Evolutionary conservation across 2,797 vertebrate species (phyloP).

Genomic region (Epinephelus awoara): DNA sequence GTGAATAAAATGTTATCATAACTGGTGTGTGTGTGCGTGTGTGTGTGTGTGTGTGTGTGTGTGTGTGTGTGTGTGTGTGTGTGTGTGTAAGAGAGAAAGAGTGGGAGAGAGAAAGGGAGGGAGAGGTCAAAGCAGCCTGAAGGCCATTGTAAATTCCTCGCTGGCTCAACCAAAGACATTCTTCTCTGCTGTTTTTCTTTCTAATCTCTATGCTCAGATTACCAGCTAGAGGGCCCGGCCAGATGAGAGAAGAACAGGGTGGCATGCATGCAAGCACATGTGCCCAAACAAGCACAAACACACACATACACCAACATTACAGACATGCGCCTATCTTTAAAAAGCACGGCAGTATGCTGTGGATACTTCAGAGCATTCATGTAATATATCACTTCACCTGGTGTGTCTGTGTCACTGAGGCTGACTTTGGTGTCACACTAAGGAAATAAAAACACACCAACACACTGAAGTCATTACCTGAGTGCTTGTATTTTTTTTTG

Average conservation of each 20-base stretch:
- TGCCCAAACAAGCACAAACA: slow-evolving; percentile 63
- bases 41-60: slow-evolving; percentile 2
- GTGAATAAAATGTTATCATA: slow-evolving; percentile 15
- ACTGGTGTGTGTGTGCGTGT: slow-evolving; percentile 7
- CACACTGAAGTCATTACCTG: slow-evolving; percentile 83
- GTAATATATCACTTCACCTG: slow-evolving; percentile 6
- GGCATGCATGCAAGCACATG: slow-evolving; percentile 70
- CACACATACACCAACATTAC: slow-evolving; percentile 1
- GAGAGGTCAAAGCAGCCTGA: slow-evolving; percentile 82
- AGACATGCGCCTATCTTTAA: neutral
- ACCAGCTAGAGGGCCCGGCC: slow-evolving; percentile 82
- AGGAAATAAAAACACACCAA: slow-evolving; percentile 51
- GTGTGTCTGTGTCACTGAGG: neutral
- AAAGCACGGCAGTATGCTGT: neutral
- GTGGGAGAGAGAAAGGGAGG: slow-evolving; percentile 59
- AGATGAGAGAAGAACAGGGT: slow-evolving; percentile 74
- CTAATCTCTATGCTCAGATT: slow-evolving; percentile 86
- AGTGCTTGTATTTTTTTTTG: slow-evolving; percentile 71
- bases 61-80: slow-evolving; percentile 4
- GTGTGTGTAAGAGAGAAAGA: slow-evolving; percentile 28
- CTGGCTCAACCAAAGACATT: slow-evolving; percentile 84
- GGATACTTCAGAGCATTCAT: neutral
- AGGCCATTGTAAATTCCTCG: slow-evolving; percentile 85
- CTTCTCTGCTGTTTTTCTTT: slow-evolving; percentile 83
- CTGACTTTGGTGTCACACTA: slow-evolving; percentile 12